A percentile compares a stretch with the other conserved stretches of the same genome.
Evolutionary conservation across 1,140 invertebrate species (phyloP).

Genomic region (Cydia pomonella): DNA sequence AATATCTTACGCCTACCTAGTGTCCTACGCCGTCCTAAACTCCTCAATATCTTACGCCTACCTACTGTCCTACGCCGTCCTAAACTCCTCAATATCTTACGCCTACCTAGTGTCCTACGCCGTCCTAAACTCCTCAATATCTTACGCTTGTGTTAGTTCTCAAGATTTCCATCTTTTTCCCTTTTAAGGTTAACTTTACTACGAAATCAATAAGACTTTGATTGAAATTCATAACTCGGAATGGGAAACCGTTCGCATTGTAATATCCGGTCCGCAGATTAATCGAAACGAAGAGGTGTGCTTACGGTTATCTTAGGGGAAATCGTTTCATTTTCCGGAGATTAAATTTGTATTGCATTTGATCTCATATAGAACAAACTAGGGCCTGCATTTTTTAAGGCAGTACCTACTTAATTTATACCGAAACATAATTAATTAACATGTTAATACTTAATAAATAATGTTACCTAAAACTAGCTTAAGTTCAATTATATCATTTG

Average conservation of each 20-base stretch:
- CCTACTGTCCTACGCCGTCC: no score
- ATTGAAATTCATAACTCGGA: slow-evolving; percentile 32
- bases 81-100: no score
- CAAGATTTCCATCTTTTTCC: not conserved
- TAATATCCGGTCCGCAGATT: slow-evolving; percentile 30
- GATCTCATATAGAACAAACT: not conserved
- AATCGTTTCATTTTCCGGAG: slow-evolving; percentile 29
- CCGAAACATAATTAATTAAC: not conserved
- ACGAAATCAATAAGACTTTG: slow-evolving; percentile 23
- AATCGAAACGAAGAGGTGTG: slow-evolving; percentile 16
- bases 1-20: no score
- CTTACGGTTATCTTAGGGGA: slow-evolving; percentile 28
- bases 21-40: no score
- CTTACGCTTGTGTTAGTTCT: not conserved
- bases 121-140: no score
- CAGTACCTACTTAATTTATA: not conserved
- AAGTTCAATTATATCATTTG: no score
- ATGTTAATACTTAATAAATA: no score
- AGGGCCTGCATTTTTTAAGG: not conserved
- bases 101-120: no score
- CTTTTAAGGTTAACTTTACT: not conserved
- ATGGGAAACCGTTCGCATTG: slow-evolving; percentile 13
- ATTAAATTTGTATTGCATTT: slow-evolving; percentile 23
- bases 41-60: no score
- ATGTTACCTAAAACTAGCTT: no score